Percentiles rank a stretch among this genome's conserved stretches.
phyloP scores from a whole-genome alignment of 2,888 invertebrate species.

The Andrena haemorrhoa region DNA sequence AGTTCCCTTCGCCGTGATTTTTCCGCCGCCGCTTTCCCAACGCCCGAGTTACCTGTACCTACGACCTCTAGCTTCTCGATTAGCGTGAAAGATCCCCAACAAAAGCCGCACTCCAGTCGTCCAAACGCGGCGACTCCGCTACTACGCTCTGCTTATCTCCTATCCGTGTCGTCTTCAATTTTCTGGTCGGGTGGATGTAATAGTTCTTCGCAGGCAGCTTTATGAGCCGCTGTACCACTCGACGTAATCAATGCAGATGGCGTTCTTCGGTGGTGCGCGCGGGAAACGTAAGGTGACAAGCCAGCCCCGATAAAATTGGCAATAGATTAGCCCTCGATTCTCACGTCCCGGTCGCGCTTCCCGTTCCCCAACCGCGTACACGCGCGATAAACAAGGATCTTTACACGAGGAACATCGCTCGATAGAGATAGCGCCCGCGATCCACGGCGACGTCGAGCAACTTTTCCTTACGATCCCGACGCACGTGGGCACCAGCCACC shows the following conservation, averaged over 20 bases:
- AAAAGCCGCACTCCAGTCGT: too few relatives aligned
- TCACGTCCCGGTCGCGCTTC: background rate
- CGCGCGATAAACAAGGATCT: slow-evolving; percentile 13
- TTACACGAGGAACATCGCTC: background rate
- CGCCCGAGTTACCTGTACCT: background rate
- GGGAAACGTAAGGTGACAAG: background rate
- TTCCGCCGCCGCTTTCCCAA: background rate
- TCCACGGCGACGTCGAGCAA: slow-evolving; percentile 37
- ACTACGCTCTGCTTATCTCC: too few relatives aligned
- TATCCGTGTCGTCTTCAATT: too few relatives aligned
- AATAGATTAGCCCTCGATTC: background rate
- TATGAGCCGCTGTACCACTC: background rate
- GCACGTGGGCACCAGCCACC: slow-evolving; percentile 74
- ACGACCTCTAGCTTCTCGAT: too few relatives aligned
- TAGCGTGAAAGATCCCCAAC: too few relatives aligned
- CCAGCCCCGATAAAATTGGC: background rate
- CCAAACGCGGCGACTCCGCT: too few relatives aligned
- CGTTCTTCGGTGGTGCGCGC: background rate
- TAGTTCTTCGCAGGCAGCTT: background rate
- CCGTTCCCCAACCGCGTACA: background rate
- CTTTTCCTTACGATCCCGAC: slow-evolving; percentile 37
- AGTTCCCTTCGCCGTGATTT: background rate
- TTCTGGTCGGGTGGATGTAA: too few relatives aligned
- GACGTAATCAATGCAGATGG: background rate
- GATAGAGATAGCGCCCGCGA: slow-evolving; percentile 11